A percentile compares a stretch with the other conserved stretches of the same genome.
Conservation (phyloP, 2,888 invertebrate genomes). For the Drosophila seclusa region DNA sequence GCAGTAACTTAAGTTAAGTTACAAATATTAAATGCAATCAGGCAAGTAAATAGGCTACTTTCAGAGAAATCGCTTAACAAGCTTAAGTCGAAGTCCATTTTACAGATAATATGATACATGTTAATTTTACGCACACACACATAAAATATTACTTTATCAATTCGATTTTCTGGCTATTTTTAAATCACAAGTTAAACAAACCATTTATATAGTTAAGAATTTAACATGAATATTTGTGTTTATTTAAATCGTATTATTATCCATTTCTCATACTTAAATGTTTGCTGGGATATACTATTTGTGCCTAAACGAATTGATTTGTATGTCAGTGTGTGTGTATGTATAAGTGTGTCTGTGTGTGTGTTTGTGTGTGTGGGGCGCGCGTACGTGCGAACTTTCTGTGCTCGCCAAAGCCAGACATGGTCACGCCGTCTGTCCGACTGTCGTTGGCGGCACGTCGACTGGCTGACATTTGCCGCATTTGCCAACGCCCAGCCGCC, state of each 20-base stretch:
- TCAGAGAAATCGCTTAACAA: background rate
- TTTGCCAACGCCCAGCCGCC: constrained; percentile 72
- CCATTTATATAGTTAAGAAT: background rate
- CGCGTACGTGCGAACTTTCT: constrained; percentile 73
- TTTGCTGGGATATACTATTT: constrained; percentile 65
- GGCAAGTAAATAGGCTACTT: background rate
- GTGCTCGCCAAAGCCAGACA: constrained; percentile 79
- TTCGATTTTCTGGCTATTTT: background rate
- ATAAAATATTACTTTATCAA: background rate
- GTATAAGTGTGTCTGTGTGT: constrained; percentile 32
- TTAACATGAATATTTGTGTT: background rate
- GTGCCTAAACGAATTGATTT: constrained; percentile 79
- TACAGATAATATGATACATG: background rate
- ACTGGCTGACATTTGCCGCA: constrained; percentile 80
- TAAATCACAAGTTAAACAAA: background rate
- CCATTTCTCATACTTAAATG: constrained; percentile 25
- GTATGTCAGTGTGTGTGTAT: constrained; percentile 57
- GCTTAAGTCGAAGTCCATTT: background rate
- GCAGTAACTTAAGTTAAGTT: background rate
- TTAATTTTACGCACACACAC: background rate
- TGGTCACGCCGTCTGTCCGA: constrained; percentile 74
- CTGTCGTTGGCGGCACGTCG: constrained; percentile 71
- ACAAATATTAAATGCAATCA: background rate
- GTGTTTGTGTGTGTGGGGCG: constrained; percentile 51
- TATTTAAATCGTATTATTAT: background rate